Conservation (phyloP, 2,113 vertebrate genomes). For the Bubo scandiacus region DNA sequence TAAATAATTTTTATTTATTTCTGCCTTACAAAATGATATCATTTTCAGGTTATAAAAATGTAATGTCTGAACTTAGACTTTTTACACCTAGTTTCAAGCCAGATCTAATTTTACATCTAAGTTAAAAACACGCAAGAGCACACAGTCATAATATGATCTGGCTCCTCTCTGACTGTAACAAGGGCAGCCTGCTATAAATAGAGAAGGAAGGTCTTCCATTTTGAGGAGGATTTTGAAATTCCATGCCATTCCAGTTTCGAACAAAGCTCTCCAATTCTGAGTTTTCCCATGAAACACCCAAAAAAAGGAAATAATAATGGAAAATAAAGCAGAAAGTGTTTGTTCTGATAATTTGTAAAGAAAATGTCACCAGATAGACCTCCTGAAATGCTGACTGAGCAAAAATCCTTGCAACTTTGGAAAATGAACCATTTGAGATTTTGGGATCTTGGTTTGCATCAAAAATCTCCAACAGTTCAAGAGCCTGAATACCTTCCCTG, state of each 20-base stretch:
- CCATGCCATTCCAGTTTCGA: background rate
- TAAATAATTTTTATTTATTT: constrained; percentile 30
- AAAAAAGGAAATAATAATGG: background rate
- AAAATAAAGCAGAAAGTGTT: constrained; percentile 1
- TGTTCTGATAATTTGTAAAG: background rate
- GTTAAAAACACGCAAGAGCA: constrained; percentile 7
- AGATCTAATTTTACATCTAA: background rate
- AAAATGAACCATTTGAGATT: background rate
- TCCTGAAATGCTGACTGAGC: background rate
- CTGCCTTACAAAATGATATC: constrained; percentile 6
- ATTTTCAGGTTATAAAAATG: constrained; percentile 28
- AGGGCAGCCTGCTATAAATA: constrained; percentile 15
- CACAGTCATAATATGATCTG: background rate
- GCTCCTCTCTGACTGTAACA: background rate
- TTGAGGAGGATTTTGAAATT: constrained; percentile 14
- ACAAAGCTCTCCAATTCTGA: background rate
- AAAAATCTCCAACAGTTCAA: background rate
- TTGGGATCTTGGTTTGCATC: background rate
- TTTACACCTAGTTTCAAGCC: constrained; percentile 6
- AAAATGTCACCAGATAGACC: background rate
- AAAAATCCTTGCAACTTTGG: background rate
- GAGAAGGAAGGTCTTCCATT: background rate
- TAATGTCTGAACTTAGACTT: background rate
- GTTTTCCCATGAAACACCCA: background rate
- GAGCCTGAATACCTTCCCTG: background rate